Percentiles rank a stretch among this genome's conserved stretches.
phyloP scores from a whole-genome alignment of 2,797 vertebrate genomes.

The Argyrosomus regius region DNA sequence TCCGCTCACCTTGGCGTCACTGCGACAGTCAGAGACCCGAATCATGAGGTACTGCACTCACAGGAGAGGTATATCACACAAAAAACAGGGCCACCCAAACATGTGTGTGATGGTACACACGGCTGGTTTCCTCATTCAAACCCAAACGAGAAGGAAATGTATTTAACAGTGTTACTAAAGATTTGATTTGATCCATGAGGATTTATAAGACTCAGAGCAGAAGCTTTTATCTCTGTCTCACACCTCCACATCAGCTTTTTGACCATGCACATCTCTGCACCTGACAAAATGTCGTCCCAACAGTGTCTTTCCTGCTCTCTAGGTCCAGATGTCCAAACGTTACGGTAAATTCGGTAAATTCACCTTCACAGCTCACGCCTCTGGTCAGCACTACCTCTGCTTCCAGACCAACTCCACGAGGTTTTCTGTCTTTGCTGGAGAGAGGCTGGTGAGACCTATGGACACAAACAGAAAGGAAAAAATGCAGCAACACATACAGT shows the following conservation, averaged over 20 bases:
- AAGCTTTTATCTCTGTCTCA: background rate
- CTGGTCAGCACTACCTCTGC: conserved; percentile 92
- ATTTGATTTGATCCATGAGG: background rate
- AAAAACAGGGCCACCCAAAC: conserved; percentile 15
- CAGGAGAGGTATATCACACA: conserved; percentile 2
- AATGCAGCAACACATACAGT: background rate
- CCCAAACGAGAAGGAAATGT: conserved; percentile 1
- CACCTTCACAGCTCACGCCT: conserved; percentile 88
- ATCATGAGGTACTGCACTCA: conserved; percentile 85
- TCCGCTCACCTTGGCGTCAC: conserved; percentile 90
- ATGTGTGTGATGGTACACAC: background rate
- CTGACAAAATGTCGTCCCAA: background rate
- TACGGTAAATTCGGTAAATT: conserved; percentile 89
- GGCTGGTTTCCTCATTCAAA: conserved; percentile 24
- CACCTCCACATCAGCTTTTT: background rate
- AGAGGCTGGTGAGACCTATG: conserved; percentile 87
- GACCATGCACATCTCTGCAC: too few species aligned
- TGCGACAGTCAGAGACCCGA: conserved; percentile 87
- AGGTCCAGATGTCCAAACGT: conserved; percentile 90
- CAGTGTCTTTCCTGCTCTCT: conserved; percentile 27
- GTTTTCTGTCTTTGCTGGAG: conserved; percentile 86
- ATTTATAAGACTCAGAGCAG: background rate
- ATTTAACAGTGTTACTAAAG: background rate
- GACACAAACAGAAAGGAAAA: conserved; percentile 8
- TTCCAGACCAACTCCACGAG: conserved; percentile 92